These are phyloP conservation scores for Beris chalybata DNA, from an alignment of 2,888 invertebrate genomes.

Conservation along the genomic window DNA sequence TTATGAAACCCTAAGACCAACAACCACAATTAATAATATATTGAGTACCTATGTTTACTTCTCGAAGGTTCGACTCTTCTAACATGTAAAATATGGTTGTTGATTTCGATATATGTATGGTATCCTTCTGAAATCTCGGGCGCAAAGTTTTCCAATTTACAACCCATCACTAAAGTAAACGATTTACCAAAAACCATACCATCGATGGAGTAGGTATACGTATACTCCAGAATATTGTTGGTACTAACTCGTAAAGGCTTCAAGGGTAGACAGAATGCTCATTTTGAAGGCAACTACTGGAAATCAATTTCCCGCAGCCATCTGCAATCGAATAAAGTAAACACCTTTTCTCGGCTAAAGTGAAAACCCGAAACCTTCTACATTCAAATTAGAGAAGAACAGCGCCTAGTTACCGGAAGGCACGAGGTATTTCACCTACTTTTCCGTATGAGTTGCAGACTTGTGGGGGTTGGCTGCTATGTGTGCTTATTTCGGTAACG, in stretches of 20 bases:
- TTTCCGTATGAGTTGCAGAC: too few relatives aligned
- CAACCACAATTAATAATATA: neutral
- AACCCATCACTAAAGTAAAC: neutral
- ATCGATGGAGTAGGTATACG: neutral
- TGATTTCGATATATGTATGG: neutral
- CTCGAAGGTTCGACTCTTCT: too few relatives aligned
- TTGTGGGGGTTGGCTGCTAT: too few relatives aligned
- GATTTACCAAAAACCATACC: neutral
- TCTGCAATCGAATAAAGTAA: conserved; percentile 25
- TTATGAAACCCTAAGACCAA: neutral
- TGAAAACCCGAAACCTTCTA: conserved; percentile 3
- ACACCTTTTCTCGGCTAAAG: conserved; percentile 4
- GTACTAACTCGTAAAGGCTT: neutral
- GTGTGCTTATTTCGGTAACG: conserved; percentile 1
- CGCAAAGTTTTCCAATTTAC: too few relatives aligned
- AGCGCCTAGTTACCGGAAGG: too few relatives aligned
- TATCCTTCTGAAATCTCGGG: neutral
- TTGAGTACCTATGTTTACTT: too few relatives aligned
- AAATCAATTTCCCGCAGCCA: conserved; percentile 14
- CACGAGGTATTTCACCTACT: too few relatives aligned
- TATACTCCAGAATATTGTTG: neutral
- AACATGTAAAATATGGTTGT: neutral
- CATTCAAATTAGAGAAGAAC: neutral
- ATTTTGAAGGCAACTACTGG: neutral
- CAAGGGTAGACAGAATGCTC: neutral